These are phyloP conservation scores for Acleris laterana DNA, from an alignment of 2,888 invertebrate species.

Conservation along the genomic window DNA sequence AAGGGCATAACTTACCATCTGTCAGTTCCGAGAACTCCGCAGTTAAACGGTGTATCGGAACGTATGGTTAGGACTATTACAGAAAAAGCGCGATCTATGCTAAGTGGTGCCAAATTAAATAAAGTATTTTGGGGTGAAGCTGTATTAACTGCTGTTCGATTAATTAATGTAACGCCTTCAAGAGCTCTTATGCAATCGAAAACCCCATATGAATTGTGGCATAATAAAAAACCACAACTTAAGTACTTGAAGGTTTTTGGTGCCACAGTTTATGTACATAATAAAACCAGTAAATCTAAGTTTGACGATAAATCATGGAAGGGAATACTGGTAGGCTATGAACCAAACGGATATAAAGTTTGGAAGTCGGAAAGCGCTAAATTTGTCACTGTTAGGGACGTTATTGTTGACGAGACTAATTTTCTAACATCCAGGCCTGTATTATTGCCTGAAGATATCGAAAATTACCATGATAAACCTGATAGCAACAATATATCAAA, in stretches of 20 bases:
- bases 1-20: conserved; percentile 7
- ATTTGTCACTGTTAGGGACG: conserved; percentile 10
- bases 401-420: conserved; percentile 1
- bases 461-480: too few relatives aligned
- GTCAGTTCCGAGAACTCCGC: neutral
- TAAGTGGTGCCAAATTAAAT: neutral
- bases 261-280: conserved; percentile 15
- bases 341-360: conserved; percentile 6
- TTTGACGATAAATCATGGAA: conserved; percentile 16
- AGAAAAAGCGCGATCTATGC: conserved; percentile 6
- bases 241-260: conserved; percentile 14
- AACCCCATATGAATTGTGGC: conserved; percentile 15
- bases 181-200: neutral
- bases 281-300: conserved; percentile 19
- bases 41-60: neutral
- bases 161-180: conserved; percentile 25
- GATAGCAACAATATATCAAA: too few relatives aligned
- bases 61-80: conserved; percentile 1
- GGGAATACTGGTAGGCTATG: conserved; percentile 8
- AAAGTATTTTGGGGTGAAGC: conserved; percentile 1
- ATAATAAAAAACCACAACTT: conserved; percentile 12
- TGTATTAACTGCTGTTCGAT: conserved; percentile 19
- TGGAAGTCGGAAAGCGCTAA: neutral
- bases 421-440: neutral
- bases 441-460: too few relatives aligned